Percentiles rank a stretch among this genome's conserved stretches.
Evolutionary conservation across 1,140 invertebrate species (phyloP).

Genomic region (Drosophila lacteicornis): DNA sequence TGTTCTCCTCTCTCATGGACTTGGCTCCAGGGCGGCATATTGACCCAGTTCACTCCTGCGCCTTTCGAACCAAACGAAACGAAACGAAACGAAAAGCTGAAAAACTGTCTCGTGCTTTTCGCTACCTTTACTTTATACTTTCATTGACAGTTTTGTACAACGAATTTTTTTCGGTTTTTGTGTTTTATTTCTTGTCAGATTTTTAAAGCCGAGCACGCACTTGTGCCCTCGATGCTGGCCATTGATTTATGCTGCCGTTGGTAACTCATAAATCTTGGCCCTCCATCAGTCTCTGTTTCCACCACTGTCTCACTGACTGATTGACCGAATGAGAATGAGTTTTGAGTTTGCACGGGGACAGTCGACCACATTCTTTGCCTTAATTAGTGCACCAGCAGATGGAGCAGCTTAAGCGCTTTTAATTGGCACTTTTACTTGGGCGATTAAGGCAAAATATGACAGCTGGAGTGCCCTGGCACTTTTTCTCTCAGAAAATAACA

Average conservation of each 20-base stretch:
- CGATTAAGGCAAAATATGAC: slow-evolving; percentile 75
- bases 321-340: slow-evolving; percentile 48
- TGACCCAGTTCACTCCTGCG: slow-evolving; percentile 69
- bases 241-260: slow-evolving; percentile 71
- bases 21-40: slow-evolving; percentile 69
- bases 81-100: slow-evolving; percentile 23
- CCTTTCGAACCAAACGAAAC: slow-evolving; percentile 46
- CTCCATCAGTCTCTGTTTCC: not conserved
- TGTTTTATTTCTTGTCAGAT: slow-evolving; percentile 7
- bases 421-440: slow-evolving; percentile 76
- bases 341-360: slow-evolving; percentile 3
- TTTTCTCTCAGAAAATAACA: slow-evolving; percentile 1
- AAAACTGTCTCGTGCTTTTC: slow-evolving; percentile 50
- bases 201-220: slow-evolving; percentile 68
- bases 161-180: slow-evolving; percentile 26
- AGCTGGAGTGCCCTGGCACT: slow-evolving; percentile 21
- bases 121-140: slow-evolving; percentile 68
- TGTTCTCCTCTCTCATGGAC: slow-evolving; percentile 40
- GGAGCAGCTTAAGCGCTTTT: slow-evolving; percentile 59
- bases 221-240: slow-evolving; percentile 74
- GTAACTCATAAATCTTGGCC: slow-evolving; percentile 66
- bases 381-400: slow-evolving; percentile 61
- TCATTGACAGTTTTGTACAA: slow-evolving; percentile 71
- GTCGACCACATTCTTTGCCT: slow-evolving; percentile 49
- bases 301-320: slow-evolving; percentile 45